Evolutionary conservation across 2,888 invertebrate genomes (phyloP), one percentile per base, ranked within the genome.

Genomic region (Drosophila prostipennis): DNA sequence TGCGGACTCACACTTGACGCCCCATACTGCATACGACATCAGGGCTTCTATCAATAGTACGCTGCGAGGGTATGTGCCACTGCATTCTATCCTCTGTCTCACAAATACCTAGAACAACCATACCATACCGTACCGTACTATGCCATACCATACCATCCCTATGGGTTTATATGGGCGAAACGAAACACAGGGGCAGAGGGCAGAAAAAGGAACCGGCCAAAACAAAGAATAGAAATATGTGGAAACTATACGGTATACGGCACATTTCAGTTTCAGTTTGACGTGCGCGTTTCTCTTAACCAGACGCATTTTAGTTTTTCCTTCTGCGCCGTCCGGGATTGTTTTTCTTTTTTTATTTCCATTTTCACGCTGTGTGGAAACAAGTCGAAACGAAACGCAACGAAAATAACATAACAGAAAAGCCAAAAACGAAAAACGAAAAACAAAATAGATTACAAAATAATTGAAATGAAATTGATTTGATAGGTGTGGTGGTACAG

Each of bases 231-330:
- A 74, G 57, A 75, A 85, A 76, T 74, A 76, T 69, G 70, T 80
- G 69, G 57, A 76, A 76, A 72, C 77, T 77, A 77, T 87, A 85
- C 70, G 74, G 78, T 77, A 77, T 87, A 85, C 70, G 74, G 78
- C 79, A 85, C 85, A 58, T 87, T 87, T 75, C 81, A 82, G 82
- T 87, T 87, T 74, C 81, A 82, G 82, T 82, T 81, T 72, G 51
- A 75, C 69, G 56, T 64, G 73, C 69, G 86, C 75, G 72, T 68
- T 85, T 53, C 86, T 74, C 74, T 72, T 72, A 87, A 71, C 68
- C 82, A 77, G 82, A 85, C 82, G 88, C 73, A 55, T 51, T 42
- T 19, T 36, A 51, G 45, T 51, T 51, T 48, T 40, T 48, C 16
- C 39, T 52, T 39, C 37, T 42, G 45, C 32, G 26, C 39, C 53